These are phyloP conservation scores for Tigriopus japonicus DNA, from an alignment of 1,140 invertebrate genomes.

Conservation along the genomic window DNA sequence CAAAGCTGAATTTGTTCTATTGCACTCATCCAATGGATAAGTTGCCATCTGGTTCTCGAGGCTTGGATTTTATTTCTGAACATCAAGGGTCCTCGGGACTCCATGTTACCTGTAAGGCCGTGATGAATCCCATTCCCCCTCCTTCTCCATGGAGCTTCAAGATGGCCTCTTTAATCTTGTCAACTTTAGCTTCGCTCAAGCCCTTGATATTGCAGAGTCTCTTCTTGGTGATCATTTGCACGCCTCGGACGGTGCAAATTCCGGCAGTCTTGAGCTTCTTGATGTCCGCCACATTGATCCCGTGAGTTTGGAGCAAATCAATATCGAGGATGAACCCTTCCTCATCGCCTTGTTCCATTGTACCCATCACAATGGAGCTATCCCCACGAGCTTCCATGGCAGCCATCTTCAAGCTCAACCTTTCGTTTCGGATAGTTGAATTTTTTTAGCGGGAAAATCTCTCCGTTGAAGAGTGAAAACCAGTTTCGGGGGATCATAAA, in stretches of 20 bases:
- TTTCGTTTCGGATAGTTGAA: too few species aligned
- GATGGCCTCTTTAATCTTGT: slow-evolving; percentile 60
- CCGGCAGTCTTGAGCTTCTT: slow-evolving; percentile 55
- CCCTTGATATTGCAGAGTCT: slow-evolving; percentile 52
- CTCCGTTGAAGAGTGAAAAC: too few species aligned
- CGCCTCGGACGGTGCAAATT: slow-evolving; percentile 57
- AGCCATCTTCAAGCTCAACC: too few species aligned
- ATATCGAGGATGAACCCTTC: slow-evolving; percentile 22
- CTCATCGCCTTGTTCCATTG: background rate
- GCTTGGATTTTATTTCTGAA: too few species aligned
- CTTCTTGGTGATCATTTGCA: slow-evolving; percentile 58
- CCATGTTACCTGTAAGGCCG: slow-evolving; percentile 39
- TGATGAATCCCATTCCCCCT: slow-evolving; percentile 39
- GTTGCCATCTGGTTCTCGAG: too few species aligned
- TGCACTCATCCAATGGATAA: too few species aligned
- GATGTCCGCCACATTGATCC: slow-evolving; percentile 43
- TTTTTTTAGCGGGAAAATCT: too few species aligned
- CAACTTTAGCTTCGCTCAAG: slow-evolving; percentile 57
- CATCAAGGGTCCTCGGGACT: too few species aligned
- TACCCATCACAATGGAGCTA: too few species aligned
- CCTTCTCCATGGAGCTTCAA: slow-evolving; percentile 28
- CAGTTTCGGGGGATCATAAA: too few species aligned
- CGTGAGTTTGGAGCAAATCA: slow-evolving; percentile 32
- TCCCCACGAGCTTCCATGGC: too few species aligned
- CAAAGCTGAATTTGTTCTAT: too few species aligned